Percentiles rank a stretch among this genome's conserved stretches.
These are phyloP conservation scores for Clitarchus hookeri DNA, from an alignment of 2,888 invertebrate genomes.

Conservation along the genomic window DNA sequence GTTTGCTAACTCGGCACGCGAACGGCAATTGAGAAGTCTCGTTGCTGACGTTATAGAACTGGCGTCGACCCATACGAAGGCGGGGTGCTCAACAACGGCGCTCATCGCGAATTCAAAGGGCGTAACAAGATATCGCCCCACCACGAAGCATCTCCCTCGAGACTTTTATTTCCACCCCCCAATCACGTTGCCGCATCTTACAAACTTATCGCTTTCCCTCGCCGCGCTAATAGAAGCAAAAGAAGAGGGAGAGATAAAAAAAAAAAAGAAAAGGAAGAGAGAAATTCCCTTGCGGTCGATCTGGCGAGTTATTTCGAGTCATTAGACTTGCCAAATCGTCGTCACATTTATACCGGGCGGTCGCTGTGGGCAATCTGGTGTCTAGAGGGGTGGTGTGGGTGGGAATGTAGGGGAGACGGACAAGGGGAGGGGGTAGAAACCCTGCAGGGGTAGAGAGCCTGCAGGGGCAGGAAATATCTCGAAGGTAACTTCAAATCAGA, in stretches of 20 bases:
- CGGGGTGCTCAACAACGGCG: no score
- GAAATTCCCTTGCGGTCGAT: background rate
- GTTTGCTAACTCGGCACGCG: no score
- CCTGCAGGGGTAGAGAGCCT: no score
- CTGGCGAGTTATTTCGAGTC: background rate
- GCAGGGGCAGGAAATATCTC: background rate
- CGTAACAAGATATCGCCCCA: background rate
- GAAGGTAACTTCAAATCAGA: constrained; percentile 6
- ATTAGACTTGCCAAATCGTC: constrained; percentile 1
- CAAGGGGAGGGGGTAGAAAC: no score
- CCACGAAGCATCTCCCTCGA: background rate
- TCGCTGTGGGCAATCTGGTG: background rate
- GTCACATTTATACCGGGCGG: background rate
- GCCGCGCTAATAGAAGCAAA: background rate
- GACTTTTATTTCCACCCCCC: background rate
- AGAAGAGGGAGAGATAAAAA: no score
- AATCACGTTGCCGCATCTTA: background rate
- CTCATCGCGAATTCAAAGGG: background rate
- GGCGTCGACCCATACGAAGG: no score
- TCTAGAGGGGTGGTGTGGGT: background rate
- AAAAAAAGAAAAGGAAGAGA: background rate
- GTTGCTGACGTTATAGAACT: no score
- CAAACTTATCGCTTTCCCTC: background rate
- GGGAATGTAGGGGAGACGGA: background rate
- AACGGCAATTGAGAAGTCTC: no score